Percentiles rank a stretch among this genome's conserved stretches.
These are phyloP conservation scores for Calliphora vomitoria DNA, from an alignment of 2,888 invertebrate genomes.

Conservation along the genomic window DNA sequence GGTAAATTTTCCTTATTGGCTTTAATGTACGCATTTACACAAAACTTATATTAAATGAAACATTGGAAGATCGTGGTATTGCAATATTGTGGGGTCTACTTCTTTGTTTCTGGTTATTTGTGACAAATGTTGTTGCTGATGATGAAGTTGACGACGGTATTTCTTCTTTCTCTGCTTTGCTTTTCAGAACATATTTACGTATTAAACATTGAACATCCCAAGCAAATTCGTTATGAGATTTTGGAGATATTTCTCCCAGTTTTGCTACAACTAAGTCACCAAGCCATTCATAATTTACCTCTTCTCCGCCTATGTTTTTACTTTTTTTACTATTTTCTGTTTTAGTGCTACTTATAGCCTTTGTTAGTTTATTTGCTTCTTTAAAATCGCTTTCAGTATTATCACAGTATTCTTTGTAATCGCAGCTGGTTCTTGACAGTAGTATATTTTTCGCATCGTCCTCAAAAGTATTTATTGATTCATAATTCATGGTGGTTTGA, in stretches of 20 bases:
- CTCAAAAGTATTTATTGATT: too few relatives aligned
- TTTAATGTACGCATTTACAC: too few relatives aligned
- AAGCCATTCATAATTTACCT: neutral
- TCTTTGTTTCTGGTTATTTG: neutral
- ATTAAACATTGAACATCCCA: constrained; percentile 45
- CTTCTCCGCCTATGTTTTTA: too few relatives aligned
- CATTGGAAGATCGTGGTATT: neutral
- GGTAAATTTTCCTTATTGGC: too few relatives aligned
- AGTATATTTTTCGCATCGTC: too few relatives aligned
- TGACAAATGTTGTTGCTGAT: neutral
- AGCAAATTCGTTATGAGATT: constrained; percentile 18
- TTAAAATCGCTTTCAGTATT: too few relatives aligned
- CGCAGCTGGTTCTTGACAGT: too few relatives aligned
- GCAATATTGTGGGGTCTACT: neutral
- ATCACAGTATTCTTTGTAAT: too few relatives aligned
- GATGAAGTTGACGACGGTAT: neutral
- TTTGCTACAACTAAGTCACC: constrained; percentile 16
- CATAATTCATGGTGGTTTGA: too few relatives aligned
- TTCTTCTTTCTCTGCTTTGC: neutral
- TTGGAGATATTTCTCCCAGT: constrained; percentile 24
- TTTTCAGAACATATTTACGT: constrained; percentile 38
- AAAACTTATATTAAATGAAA: neutral
- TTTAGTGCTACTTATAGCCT: too few relatives aligned
- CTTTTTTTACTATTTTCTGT: too few relatives aligned
- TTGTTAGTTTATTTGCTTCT: too few relatives aligned